Evolutionary conservation across 2,113 vertebrate species (phyloP), one percentile per base, ranked within the genome.

Genomic region (Tragelaphus imberbis): DNA sequence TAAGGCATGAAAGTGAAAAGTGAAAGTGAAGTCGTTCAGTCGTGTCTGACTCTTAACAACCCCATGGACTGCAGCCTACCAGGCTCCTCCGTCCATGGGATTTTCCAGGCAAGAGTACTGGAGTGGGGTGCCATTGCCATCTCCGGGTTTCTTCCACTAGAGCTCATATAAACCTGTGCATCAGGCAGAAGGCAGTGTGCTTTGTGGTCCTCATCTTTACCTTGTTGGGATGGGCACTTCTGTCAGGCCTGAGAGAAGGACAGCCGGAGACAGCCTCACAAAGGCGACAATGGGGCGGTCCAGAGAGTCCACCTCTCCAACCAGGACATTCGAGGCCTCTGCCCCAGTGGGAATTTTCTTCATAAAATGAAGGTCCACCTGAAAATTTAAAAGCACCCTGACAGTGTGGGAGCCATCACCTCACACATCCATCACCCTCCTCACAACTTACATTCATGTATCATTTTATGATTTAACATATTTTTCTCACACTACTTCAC

Each of bases 361-460:
- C 99, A 99, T 99, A 97, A 99, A 99, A 98, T 99, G 99, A 97
- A 99, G 98, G 97, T 99, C 99, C 81, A 99, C 99, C 99, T 99
- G 98, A 53, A 97, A 92, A 91, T 94, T n/a, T 12, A 25, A 96
- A 77, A 80, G 82, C 88, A 90, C 0, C 58, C 55, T 10, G 63
- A 94, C 14, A 51, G 47, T 28, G 84, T 84, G 59, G 68, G 25
- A 95, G 44, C 61, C 21, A 14, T 61, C 12, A 16, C 19, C 19
- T 49, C 30, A 55, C 89, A 44, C 0, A 27, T 63, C 13, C 28
- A 3, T 68, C 33, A 28, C 30, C 6, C 25, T 86, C 75, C 58
- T 85, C 23, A 63, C 7, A 58, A 17, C 56, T 56, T 33, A 84
- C 10, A 27, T 44, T 87, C 33, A 85, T 3, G 40, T 19, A 23